These are phyloP conservation scores for Phoenicopterus ruber DNA, from an alignment of 2,113 vertebrate genomes.

Conservation along the genomic window DNA sequence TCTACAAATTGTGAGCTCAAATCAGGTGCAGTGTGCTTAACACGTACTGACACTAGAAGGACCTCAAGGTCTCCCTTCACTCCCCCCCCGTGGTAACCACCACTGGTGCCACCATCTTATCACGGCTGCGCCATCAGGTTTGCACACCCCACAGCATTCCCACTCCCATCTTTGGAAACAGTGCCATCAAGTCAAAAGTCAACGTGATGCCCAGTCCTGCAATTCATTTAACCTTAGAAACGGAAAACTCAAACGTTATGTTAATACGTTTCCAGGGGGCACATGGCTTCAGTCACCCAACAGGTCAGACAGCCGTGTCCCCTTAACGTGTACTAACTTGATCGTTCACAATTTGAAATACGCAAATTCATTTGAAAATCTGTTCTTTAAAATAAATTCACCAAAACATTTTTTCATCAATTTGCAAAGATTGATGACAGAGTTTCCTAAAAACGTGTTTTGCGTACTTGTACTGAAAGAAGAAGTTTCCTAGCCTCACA, in stretches of 20 bases:
- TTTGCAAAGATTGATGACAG: background rate
- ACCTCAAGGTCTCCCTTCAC: background rate
- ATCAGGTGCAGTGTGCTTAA: background rate
- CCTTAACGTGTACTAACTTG: background rate
- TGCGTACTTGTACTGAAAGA: background rate
- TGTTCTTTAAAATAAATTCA: background rate
- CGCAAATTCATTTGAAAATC: background rate
- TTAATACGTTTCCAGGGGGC: background rate
- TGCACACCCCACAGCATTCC: background rate
- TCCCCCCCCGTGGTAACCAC: fast-evolving
- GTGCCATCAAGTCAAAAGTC: background rate
- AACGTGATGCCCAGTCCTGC: background rate
- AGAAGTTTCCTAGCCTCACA: background rate
- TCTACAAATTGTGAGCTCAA: background rate
- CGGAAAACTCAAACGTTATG: background rate
- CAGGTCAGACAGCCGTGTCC: background rate
- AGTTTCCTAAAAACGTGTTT: background rate
- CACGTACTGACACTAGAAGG: background rate
- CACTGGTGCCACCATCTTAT: background rate
- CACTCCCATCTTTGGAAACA: background rate
- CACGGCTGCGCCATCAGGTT: fast-evolving
- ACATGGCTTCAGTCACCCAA: background rate
- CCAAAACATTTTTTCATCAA: background rate
- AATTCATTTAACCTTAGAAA: background rate
- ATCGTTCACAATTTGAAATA: background rate